Conservation (phyloP, 1,140 invertebrate genomes). For the Lepidurus packardi region DNA sequence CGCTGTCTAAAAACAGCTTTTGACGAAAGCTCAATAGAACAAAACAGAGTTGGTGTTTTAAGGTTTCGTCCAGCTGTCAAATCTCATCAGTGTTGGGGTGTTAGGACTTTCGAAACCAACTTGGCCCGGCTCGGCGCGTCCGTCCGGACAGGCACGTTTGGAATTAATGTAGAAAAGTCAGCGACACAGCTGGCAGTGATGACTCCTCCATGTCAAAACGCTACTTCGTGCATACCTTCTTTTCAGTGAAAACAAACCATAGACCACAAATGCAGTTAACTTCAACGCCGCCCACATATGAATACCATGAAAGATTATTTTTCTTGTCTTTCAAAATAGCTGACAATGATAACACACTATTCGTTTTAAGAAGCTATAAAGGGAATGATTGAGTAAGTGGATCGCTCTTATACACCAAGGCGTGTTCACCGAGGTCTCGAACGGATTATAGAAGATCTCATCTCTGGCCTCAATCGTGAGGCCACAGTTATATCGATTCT, state of each 20-base stretch:
- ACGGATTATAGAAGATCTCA: background rate
- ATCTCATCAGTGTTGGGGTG: constrained; percentile 2
- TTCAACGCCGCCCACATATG: background rate
- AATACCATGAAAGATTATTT: too few relatives aligned
- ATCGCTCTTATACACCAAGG: too few relatives aligned
- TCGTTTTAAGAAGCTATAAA: too few relatives aligned
- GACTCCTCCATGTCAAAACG: background rate
- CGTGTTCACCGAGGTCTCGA: background rate
- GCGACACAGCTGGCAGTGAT: constrained; percentile 1
- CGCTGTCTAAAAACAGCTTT: background rate
- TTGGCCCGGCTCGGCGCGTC: background rate
- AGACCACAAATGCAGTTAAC: background rate
- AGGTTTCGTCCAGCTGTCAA: background rate
- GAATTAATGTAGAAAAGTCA: constrained; percentile 4
- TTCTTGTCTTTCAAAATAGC: too few relatives aligned
- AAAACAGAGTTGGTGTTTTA: background rate
- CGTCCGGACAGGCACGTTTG: background rate
- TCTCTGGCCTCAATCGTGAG: background rate
- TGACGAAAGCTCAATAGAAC: background rate
- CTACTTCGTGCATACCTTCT: background rate
- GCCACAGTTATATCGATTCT: background rate
- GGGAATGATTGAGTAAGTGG: too few relatives aligned
- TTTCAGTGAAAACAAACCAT: background rate
- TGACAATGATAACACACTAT: too few relatives aligned
- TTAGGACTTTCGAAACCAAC: background rate